Conservation (phyloP, 2,113 vertebrate species). For the Lathamus discolor region DNA sequence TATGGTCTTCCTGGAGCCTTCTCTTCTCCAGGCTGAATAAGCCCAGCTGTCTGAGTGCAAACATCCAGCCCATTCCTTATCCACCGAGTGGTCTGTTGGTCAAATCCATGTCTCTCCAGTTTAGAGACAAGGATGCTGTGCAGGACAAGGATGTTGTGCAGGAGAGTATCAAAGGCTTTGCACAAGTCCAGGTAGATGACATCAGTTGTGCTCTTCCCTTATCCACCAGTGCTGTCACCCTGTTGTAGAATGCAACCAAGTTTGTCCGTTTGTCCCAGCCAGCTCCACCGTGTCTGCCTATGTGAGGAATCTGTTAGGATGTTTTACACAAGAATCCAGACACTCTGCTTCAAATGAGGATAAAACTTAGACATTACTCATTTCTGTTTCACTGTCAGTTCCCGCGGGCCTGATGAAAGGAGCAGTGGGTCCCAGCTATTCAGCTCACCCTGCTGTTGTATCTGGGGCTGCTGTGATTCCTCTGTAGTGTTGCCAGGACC, state of each 20-base stretch:
- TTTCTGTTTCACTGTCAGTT: neutral
- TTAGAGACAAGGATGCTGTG: neutral
- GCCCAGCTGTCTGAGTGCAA: neutral
- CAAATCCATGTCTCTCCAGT: neutral
- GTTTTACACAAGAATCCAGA: neutral
- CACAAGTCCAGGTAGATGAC: neutral
- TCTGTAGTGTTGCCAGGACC: conserved; percentile 32
- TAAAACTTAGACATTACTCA: neutral
- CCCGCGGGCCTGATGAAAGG: neutral
- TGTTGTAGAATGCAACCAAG: neutral
- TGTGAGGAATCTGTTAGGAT: neutral
- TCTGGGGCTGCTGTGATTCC: neutral
- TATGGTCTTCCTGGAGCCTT: neutral
- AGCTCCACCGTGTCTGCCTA: neutral
- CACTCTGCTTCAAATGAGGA: neutral
- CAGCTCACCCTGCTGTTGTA: neutral
- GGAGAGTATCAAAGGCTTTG: neutral
- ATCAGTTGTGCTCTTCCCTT: neutral
- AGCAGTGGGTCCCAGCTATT: neutral
- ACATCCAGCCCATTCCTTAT: neutral
- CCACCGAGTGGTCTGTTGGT: neutral
- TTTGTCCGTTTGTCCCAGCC: neutral
- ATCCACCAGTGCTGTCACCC: neutral
- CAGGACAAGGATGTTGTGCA: neutral
- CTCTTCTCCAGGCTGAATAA: neutral